Evolutionary conservation across 1,140 invertebrate species (phyloP).

Genomic region (Laodelphax striatellus): DNA sequence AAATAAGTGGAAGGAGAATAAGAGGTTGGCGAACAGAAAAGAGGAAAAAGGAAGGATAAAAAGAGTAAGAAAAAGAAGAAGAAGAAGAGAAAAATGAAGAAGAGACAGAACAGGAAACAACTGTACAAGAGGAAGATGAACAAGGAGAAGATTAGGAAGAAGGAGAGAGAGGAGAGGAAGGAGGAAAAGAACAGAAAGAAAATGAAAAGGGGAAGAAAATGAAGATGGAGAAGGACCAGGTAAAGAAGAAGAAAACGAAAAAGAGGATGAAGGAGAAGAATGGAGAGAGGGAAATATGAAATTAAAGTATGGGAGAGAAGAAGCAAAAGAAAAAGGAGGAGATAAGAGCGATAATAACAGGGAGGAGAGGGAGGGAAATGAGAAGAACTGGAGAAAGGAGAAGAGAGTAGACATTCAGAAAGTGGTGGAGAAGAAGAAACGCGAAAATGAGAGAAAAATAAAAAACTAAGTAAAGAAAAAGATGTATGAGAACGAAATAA

Average conservation of each 20-base stretch:
- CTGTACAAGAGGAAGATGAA: too few species aligned
- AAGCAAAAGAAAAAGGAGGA: neutral
- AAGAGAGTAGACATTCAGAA: too few species aligned
- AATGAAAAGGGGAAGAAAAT: neutral
- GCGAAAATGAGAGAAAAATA: neutral
- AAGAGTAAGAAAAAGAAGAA: neutral
- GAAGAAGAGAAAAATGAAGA: neutral
- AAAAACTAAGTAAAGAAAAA: neutral
- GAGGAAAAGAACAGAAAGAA: neutral
- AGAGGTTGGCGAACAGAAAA: neutral
- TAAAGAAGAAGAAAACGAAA: neutral
- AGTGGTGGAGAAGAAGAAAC: neutral
- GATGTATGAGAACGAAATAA: too few species aligned
- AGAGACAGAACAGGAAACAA: neutral
- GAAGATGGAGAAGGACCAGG: neutral
- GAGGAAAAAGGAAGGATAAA: neutral
- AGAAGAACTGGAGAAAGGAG: neutral
- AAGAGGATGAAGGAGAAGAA: neutral
- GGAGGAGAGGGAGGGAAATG: neutral
- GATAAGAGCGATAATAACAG: neutral
- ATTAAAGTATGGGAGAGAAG: neutral
- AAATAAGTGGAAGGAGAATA: neutral
- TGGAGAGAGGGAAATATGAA: too few species aligned
- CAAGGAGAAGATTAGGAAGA: too few species aligned
- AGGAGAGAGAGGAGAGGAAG: neutral